Percentiles rank a stretch among this genome's conserved stretches.
phyloP scores from a whole-genome alignment of 2,113 vertebrate species.

The Neoarius graeffei region DNA sequence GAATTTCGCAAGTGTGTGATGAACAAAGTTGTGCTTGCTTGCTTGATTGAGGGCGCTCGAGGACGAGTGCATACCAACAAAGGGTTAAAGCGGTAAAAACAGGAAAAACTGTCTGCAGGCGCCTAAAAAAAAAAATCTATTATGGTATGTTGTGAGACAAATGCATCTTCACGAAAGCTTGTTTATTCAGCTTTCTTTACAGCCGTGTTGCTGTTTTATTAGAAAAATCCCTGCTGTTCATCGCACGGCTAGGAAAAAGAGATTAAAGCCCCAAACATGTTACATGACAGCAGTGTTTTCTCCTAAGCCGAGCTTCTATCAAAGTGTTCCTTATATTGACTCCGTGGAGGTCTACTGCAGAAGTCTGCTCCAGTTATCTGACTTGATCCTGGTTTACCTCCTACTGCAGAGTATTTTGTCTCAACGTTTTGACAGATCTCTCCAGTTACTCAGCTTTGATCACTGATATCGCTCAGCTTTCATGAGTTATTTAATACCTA shows the following conservation, averaged over 20 bases:
- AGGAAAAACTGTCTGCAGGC: conserved; percentile 9
- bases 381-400: background rate
- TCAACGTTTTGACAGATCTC: background rate
- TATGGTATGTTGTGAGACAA: background rate
- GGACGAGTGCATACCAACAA: background rate
- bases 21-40: too few species aligned
- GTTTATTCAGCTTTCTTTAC: conserved; percentile 33
- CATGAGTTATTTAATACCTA: too few species aligned
- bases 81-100: conserved; percentile 20
- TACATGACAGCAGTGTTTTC: conserved; percentile 11
- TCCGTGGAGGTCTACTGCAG: background rate
- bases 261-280: conserved; percentile 1
- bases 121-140: background rate
- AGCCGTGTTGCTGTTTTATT: background rate
- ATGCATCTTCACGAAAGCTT: conserved; percentile 20
- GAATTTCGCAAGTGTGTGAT: too few species aligned
- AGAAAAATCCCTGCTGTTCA: background rate
- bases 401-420: background rate
- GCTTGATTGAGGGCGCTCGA: background rate
- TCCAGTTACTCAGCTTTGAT: conserved; percentile 23
- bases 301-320: background rate
- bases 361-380: background rate
- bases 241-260: conserved; percentile 1
- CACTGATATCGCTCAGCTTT: background rate
- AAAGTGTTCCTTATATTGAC: background rate